phyloP scores from a whole-genome alignment of 2,113 vertebrate species.

The Calidris pygmaea region DNA sequence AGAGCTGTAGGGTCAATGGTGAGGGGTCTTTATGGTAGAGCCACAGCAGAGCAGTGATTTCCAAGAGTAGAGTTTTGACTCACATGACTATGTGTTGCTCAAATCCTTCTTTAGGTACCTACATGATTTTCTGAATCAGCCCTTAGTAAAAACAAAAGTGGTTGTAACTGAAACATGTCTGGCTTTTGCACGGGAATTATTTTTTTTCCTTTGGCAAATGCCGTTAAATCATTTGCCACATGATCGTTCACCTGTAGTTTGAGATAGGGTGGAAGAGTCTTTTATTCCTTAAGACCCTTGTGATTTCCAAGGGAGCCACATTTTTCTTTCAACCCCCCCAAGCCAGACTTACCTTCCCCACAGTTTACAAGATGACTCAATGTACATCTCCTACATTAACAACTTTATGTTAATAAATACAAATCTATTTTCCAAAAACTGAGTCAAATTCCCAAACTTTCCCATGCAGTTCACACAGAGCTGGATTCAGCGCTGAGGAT shows the following conservation, averaged over 20 bases:
- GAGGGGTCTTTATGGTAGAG: neutral
- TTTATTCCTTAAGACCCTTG: neutral
- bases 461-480: neutral
- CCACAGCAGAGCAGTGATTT: neutral
- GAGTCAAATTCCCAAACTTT: neutral
- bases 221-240: neutral
- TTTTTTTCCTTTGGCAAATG: neutral
- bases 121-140: neutral
- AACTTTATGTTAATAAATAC: neutral
- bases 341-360: neutral
- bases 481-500: neutral
- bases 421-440: neutral
- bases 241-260: neutral
- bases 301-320: neutral
- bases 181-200: neutral
- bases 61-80: neutral
- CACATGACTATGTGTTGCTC: neutral
- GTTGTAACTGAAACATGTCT: neutral
- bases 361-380: neutral
- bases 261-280: neutral
- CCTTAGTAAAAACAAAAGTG: neutral
- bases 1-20: neutral
- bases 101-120: neutral
- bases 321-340: neutral
- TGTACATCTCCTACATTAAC: neutral